Evolutionary conservation across 2,797 vertebrate genomes (phyloP).

Genomic region (Gymnoscopelus microlampas): DNA sequence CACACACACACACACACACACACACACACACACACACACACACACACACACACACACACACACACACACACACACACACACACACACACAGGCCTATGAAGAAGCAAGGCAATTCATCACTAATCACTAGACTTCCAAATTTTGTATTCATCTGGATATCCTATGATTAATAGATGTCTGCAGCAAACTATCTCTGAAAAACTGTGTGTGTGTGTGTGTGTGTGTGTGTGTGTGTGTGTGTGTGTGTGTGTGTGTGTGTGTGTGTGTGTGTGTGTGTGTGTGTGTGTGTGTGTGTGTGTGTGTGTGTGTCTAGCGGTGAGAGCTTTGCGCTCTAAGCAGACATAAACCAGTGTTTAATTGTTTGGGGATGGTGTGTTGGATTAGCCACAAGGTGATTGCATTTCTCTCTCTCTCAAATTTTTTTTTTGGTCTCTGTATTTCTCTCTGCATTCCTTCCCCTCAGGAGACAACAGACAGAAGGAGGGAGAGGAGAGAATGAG

Average conservation of each 20-base stretch:
- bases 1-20: background rate
- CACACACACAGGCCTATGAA: slow-evolving; percentile 47
- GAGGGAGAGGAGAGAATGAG: background rate
- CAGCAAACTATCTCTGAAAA: slow-evolving; percentile 64
- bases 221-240: slow-evolving; percentile 7
- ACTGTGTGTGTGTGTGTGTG: slow-evolving; percentile 25
- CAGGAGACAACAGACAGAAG: slow-evolving; percentile 21
- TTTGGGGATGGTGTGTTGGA: slow-evolving; percentile 62
- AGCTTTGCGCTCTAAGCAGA: slow-evolving; percentile 56
- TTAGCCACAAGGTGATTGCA: slow-evolving; percentile 47
- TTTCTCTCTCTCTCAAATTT: slow-evolving; percentile 17
- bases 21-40: background rate
- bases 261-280: slow-evolving; percentile 16
- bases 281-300: slow-evolving; percentile 30
- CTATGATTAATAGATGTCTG: slow-evolving; percentile 76
- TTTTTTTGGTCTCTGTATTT: slow-evolving; percentile 27
- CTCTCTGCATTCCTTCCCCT: background rate
- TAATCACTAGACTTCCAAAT: slow-evolving; percentile 76
- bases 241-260: slow-evolving; percentile 3
- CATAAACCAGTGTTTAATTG: slow-evolving; percentile 70
- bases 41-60: slow-evolving; percentile 24
- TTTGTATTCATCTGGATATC: slow-evolving; percentile 76
- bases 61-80: slow-evolving; percentile 42
- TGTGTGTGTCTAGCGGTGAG: slow-evolving; percentile 36
- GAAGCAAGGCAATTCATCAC: slow-evolving; percentile 75